Evolutionary conservation across 2,888 invertebrate genomes (phyloP).

Genomic region (Ophion costatus): DNA sequence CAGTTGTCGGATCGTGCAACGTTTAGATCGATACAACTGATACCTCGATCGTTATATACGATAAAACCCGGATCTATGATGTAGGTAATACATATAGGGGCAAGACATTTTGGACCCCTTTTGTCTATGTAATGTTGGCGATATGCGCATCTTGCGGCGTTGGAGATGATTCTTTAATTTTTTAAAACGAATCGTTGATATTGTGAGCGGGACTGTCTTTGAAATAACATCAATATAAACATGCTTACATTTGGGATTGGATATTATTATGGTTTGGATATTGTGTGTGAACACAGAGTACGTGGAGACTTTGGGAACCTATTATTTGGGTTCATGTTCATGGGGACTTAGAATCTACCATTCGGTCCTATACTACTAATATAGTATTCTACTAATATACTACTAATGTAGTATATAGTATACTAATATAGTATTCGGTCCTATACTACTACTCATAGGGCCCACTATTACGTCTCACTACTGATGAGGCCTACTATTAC

Average conservation of each 20-base stretch:
- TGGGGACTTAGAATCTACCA: no score
- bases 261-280: not conserved
- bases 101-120: not conserved
- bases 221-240: not conserved
- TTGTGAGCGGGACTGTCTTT: not conserved
- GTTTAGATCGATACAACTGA: slow-evolving; percentile 16
- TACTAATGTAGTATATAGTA: no score
- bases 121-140: not conserved
- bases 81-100: not conserved
- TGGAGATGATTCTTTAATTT: not conserved
- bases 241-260: not conserved
- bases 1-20: not conserved
- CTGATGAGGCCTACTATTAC: no score
- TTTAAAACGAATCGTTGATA: not conserved
- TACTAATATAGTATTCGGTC: no score
- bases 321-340: not conserved
- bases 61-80: slow-evolving; percentile 3
- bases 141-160: not conserved
- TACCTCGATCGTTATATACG: slow-evolving; percentile 14
- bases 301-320: not conserved
- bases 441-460: no score
- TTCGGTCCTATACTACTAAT: no score
- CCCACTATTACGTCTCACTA: no score
- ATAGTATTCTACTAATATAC: no score
- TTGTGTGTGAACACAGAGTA: not conserved